Evolutionary conservation across 2,113 vertebrate genomes (phyloP), one percentile per base, ranked within the genome.

Genomic region (Poecilia latipinna): DNA sequence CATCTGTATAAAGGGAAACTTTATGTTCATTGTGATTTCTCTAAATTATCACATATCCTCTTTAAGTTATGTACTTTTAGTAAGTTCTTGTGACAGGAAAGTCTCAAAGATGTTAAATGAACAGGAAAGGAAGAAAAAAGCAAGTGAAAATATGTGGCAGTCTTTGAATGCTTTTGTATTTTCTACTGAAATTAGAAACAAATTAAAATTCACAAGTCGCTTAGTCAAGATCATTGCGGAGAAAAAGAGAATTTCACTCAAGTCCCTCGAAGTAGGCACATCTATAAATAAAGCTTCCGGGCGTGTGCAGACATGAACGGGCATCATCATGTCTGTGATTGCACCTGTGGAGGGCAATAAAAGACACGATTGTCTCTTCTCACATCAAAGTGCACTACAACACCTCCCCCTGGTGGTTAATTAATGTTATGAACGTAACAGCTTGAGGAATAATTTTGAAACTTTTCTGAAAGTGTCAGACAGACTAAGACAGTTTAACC

Each of bases 351-450:
- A 83, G 15, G 15, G 70, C 24, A 51, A 76, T 81, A 32, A 68
- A 64, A 71, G 76, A 42, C 33, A 61, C 1, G 13, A 31, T 12
- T 15, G 57, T 51, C 37, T 44, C 4, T 3, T 11, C 10, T 32
- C 26, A 44, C 62, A 26, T 67, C 22, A 68, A 63, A 72, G 0
- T 61, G 60, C 0, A 3, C n/a, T 35, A n/a, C 77, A 81, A 86
- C 78, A 82, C 64, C 57, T 76, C 85, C 79, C 73, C 74, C 90
- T 89, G 17, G 70, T 80, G 92, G 82, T 72, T 33, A 11, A 51
- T 24, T 61, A 13, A 32, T 26, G 42, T 65, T 63, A 26, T 66
- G 17, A 51, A 37, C 48, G 1, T 31, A 71, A 15, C 11, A 0
- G 32, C 68, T 60, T 35, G 8, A 35, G 8, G 0, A 22, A 42